Evolutionary conservation across 2,888 invertebrate genomes (phyloP), one percentile per base, ranked within the genome.

Genomic region (Suillia variegata): DNA sequence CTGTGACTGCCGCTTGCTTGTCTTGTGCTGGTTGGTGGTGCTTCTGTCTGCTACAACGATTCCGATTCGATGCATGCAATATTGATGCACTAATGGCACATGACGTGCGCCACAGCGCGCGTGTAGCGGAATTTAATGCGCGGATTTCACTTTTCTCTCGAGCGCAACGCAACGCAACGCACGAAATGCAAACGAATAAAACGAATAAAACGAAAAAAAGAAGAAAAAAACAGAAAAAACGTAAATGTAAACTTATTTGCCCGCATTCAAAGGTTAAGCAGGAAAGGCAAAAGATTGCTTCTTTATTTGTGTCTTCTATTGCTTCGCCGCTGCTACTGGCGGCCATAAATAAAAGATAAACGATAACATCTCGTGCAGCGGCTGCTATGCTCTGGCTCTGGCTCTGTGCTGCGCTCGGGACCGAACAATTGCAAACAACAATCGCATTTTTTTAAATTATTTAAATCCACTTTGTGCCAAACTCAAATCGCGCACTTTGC

Each of bases 381-480:
- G 31, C 15, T 8, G 21, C 24, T 10, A n/a, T 22, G 22, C 26
- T 45, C 54, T 15, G 47, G 20, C 26, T 24, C 4, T n/a, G 50
- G 50, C 18, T 13, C 26, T 33, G 38, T n/a, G 21, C 24, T 10
- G 18, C 34, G 22, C 26, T 45, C 54, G 12, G 47, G 20, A 48
- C 31, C 20, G 38, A 59, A 59, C 51, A 59, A 61, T 62, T 64
- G 52, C 59, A 64, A 12, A 8, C 38, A n/a, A 38, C 38, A 42
- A 55, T 61, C 63, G 57, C 51, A 53, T 63, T 58, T 58, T 17
- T n/a, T 48, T 65, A 57, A 66, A 63, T 64, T 66, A 63, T 63
- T 64, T 62, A 63, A 63, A 64, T 66, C 62, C 62, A 63, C 59
- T 66, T 63, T 64, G 58, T 56, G 58, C 59, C 56, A 60, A 59